Percentiles rank a stretch among this genome's conserved stretches.
Evolutionary conservation across 2,797 vertebrate species (phyloP).

Genomic region (Melanotaenia boesemani): DNA sequence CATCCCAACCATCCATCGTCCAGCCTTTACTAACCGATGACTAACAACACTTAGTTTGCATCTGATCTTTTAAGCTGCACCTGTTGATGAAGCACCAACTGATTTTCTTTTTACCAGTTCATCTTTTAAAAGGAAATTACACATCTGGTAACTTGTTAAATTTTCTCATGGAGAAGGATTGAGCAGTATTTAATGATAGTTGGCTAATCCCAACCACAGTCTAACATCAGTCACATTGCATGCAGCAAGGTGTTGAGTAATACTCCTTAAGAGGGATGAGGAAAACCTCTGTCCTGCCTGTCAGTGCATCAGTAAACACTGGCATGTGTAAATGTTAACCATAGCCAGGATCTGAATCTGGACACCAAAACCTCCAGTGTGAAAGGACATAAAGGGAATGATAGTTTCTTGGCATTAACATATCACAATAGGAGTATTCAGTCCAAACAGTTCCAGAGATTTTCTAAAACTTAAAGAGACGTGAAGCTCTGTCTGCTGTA

Average conservation of each 20-base stretch:
- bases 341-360: conserved; percentile 23
- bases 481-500: no score
- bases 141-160: conserved; percentile 23
- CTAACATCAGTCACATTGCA: conserved; percentile 10
- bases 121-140: not conserved
- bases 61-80: not conserved
- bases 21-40: not conserved
- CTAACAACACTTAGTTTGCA: conserved; percentile 1
- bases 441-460: not conserved
- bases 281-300: conserved; percentile 19
- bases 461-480: not conserved
- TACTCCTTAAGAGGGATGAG: conserved; percentile 23
- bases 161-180: not conserved
- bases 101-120: not conserved
- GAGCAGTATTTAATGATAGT: conserved; percentile 4
- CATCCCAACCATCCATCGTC: no score
- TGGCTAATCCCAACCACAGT: not conserved
- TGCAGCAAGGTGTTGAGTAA: conserved; percentile 17
- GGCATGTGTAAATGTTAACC: conserved; percentile 43
- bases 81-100: not conserved
- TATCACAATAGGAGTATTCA: not conserved
- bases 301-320: conserved; percentile 38
- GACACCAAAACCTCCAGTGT: conserved; percentile 4
- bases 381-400: not conserved
- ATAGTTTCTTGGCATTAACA: not conserved